Evolutionary conservation across 2,888 invertebrate species (phyloP), one percentile per base, ranked within the genome.

Genomic region (Agonopterix alstromeriana): DNA sequence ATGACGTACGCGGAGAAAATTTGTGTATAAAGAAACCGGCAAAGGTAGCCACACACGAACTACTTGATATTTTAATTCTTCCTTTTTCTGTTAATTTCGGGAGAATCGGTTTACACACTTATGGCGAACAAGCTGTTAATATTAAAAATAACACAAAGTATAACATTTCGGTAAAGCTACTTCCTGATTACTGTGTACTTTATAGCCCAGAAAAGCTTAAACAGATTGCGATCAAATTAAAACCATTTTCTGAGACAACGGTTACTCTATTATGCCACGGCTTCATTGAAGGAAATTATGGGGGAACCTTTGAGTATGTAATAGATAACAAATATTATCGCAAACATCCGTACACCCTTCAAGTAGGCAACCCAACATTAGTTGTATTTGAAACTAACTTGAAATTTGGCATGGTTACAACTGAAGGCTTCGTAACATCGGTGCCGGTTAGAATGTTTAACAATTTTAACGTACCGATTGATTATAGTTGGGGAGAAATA

Each of bases 381-480:
- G 65, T 66, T 55, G 45, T 83, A 50, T 58, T 58, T 50, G 86
- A 87, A 2, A 78, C 70, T 56, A 57, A 43, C 50, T 59, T 86
- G 42, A 88, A 84, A 53, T 87, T 87, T 60, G 88, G 88, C n/a
- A 87, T 87, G 87, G 77, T 80, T 8, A 79, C 81, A 10, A 70
- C 68, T 44, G 88, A 88, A 56, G 67, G 59, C 55, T 87, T 84
- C 54, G 51, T 83, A 2, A 77, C 76, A n/a, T 79, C 81, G 4
- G 78, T 81, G 3, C 80, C 84, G 1, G 54, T 87, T 42, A 72
- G 63, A 64, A 77, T 88, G 55, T 63, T 66, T 48, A 88, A 88
- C 58, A 14, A 73, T 46, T 88, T 75, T 53, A 86, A 88, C 58
- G 63, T 80, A 42, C 53, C 70, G 35, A 67, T 84, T 10, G 52